These are phyloP conservation scores for Drosophila biarmipes DNA, from an alignment of 1,140 invertebrate species.

Conservation along the genomic window DNA sequence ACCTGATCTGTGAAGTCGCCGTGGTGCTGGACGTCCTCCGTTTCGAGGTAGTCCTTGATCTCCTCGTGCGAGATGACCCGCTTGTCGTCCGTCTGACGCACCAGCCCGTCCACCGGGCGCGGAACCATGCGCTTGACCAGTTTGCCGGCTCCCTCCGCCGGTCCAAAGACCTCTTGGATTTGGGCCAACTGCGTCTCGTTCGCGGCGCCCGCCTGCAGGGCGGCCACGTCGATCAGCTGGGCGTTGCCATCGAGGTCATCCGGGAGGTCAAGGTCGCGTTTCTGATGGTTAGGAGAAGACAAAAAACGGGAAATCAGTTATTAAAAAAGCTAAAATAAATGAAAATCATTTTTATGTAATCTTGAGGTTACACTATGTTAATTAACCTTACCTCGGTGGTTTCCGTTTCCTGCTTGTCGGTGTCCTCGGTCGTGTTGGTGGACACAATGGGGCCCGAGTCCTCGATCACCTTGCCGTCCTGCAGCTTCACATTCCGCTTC, in stretches of 20 bases:
- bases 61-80: conserved; percentile 92
- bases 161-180: conserved; percentile 63
- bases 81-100: conserved; percentile 92
- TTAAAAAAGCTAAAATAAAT: neutral
- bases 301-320: neutral
- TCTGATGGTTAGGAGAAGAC: conserved; percentile 21
- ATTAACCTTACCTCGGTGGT: conserved; percentile 90
- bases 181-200: conserved; percentile 70
- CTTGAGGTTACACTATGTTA: too few species aligned
- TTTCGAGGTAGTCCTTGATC: conserved; percentile 91
- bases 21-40: conserved; percentile 91
- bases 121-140: conserved; percentile 75
- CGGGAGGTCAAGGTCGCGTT: conserved; percentile 76
- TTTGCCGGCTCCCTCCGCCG: conserved; percentile 51
- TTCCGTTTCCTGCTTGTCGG: conserved; percentile 93
- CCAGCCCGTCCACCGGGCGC: conserved; percentile 87
- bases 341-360: too few species aligned
- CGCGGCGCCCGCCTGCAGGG: conserved; percentile 54
- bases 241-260: conserved; percentile 68
- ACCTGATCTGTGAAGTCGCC: conserved; percentile 94
- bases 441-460: conserved; percentile 95
- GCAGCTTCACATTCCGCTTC: conserved; percentile 93
- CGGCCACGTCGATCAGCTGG: conserved; percentile 63
- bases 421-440: conserved; percentile 94
- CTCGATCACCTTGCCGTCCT: conserved; percentile 94